These are phyloP conservation scores for Balanococcus diminutus DNA, from an alignment of 2,888 invertebrate species.

Conservation along the genomic window DNA sequence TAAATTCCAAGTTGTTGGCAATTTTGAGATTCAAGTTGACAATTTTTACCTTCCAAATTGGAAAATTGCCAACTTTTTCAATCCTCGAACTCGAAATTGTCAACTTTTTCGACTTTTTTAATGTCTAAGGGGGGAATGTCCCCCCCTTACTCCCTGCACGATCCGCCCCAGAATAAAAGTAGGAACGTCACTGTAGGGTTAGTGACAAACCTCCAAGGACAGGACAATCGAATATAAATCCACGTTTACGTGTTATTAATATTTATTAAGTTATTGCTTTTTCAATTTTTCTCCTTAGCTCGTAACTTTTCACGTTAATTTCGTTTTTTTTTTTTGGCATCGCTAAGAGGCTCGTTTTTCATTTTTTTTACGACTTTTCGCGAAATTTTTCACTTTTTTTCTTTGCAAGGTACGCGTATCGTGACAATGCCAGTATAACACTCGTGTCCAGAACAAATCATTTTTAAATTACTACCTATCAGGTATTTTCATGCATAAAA, in stretches of 20 bases:
- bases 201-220: slow-evolving; percentile 18
- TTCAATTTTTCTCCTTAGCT: slow-evolving; percentile 20
- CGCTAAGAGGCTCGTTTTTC: slow-evolving; percentile 2
- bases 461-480: not conserved
- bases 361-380: slow-evolving; percentile 28
- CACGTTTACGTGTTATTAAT: slow-evolving; percentile 26
- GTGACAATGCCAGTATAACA: not conserved
- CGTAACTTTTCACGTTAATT: slow-evolving; percentile 24
- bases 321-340: not conserved
- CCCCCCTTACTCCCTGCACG: no score
- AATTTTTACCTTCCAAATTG: no score
- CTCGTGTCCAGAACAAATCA: not conserved
- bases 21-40: no score
- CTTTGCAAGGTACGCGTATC: not conserved
- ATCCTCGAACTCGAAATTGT: no score
- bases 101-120: no score
- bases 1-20: no score
- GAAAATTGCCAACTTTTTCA: no score
- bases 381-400: not conserved
- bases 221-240: slow-evolving; percentile 41
- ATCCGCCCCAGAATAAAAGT: no score
- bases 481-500: not conserved
- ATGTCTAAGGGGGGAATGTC: no score
- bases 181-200: not conserved
- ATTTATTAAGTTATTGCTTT: slow-evolving; percentile 37